Base-by-base conservation (phyloP, 2,113 vertebrate genomes). In the Enhydra lutris region DNA sequence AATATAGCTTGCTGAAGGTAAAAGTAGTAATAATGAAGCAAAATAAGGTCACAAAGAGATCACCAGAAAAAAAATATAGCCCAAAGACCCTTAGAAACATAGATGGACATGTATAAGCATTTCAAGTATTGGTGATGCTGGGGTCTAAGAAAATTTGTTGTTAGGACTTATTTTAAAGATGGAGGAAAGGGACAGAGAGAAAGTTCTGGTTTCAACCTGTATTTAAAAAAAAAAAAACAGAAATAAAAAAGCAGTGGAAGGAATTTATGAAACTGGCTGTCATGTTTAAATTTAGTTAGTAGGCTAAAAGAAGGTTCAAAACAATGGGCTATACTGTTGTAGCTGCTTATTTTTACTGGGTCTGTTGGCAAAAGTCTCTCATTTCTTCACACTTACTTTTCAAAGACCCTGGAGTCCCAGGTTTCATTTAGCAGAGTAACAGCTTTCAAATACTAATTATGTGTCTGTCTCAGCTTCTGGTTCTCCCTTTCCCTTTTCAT, bases 361-460 rank as follows among this genome's bases (percentile, higher is more conserved):
- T 85, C 61, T 79, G 4, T 88, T 97, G 98, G 97, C 98, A 94
- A 36, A 97, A 93, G 80, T 95, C 50, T 98, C 97, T 97, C 73
- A 36, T 98, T 98, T 97, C 63, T 31, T 97, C 94, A 97, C 85
- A 96, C 96, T 97, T 98, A 96, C 97, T 98, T 98, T 98, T 98
- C 98, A 97, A 97, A 98, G 97, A 90, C 96, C 79, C 89, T 2
- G 92, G 90, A 97, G 95, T 82, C 63, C 87, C 80, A 34, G 86
- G 71, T 95, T 98, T 98, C 97, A 97, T 98, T 98, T 98, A 97
- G 84, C 91, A 89, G 87, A 91, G 79, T 97, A 97, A 97, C 34
- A 97, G 95, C 24, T 98, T 98, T 98, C 97, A 95, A 97, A 91
- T 97, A 98, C 95, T 92, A 95, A 97, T 78, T 91, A 98, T 69